Evolutionary conservation across 2,113 vertebrate genomes (phyloP).

Genomic region (Psephotus haematonotus): DNA sequence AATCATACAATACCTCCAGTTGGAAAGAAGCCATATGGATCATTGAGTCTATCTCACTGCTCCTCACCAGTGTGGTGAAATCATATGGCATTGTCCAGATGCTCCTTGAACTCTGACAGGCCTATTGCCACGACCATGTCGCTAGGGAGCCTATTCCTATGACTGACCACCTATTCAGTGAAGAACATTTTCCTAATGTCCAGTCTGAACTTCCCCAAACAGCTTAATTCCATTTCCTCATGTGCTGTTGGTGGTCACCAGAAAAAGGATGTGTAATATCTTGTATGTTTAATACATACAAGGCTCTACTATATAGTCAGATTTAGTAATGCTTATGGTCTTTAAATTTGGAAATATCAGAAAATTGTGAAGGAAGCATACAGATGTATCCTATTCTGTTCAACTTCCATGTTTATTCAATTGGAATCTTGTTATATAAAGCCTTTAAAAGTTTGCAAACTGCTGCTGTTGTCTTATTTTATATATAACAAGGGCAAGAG

Average conservation of each 20-base stretch:
- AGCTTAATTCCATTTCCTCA: neutral
- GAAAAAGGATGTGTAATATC: neutral
- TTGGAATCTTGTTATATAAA: neutral
- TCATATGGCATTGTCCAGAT: rapidly evolving
- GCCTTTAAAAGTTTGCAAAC: neutral
- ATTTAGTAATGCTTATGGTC: neutral
- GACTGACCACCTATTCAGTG: neutral
- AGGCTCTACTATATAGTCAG: neutral
- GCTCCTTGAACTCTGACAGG: neutral
- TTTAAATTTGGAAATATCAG: neutral
- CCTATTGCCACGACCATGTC: rapidly evolving
- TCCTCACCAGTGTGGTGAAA: neutral
- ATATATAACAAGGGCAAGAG: neutral
- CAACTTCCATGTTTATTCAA: neutral
- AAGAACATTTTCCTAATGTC: neutral
- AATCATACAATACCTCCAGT: neutral
- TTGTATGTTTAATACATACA: neutral
- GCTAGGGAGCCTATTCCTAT: neutral
- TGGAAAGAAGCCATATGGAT: neutral
- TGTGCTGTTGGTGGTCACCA: neutral
- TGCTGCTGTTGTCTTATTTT: neutral
- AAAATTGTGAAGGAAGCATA: neutral
- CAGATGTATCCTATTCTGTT: neutral
- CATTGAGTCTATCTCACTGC: neutral
- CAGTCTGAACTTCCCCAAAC: neutral